These are phyloP conservation scores for Hirudinaria manillensis DNA, from an alignment of 2,888 invertebrate genomes.

Conservation along the genomic window DNA sequence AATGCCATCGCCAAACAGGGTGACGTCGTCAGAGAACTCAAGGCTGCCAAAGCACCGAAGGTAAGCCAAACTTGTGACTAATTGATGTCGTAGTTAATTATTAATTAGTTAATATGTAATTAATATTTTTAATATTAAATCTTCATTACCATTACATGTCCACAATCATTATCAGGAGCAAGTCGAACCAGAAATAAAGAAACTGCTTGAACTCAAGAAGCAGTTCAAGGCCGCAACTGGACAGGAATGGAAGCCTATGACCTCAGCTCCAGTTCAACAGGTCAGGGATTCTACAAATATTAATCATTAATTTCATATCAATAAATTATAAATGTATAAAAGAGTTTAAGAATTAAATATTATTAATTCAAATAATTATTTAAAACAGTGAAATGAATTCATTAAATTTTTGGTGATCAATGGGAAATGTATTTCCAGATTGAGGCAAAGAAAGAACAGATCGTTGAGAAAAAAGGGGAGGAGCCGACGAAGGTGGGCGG, in stretches of 20 bases:
- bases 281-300: too few relatives aligned
- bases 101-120: not conserved
- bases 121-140: not conserved
- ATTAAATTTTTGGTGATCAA: too few relatives aligned
- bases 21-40: slow-evolving; percentile 66
- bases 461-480: too few relatives aligned
- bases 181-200: slow-evolving; percentile 56
- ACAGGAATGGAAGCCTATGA: slow-evolving; percentile 61
- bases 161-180: slow-evolving; percentile 26
- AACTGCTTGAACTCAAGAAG: slow-evolving; percentile 65
- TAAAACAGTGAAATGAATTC: too few relatives aligned
- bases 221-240: slow-evolving; percentile 69
- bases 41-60: slow-evolving; percentile 53
- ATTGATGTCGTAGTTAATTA: not conserved
- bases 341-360: too few relatives aligned
- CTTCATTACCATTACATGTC: not conserved
- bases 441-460: too few relatives aligned
- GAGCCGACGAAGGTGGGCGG: too few relatives aligned
- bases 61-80: not conserved
- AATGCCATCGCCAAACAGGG: slow-evolving; percentile 61
- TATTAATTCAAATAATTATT: too few relatives aligned
- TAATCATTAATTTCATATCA: too few relatives aligned
- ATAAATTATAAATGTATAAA: too few relatives aligned
- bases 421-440: too few relatives aligned
- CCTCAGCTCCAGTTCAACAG: slow-evolving; percentile 12